Evolutionary conservation across 2,113 vertebrate species (phyloP).

Genomic region (Silurus asotus): DNA sequence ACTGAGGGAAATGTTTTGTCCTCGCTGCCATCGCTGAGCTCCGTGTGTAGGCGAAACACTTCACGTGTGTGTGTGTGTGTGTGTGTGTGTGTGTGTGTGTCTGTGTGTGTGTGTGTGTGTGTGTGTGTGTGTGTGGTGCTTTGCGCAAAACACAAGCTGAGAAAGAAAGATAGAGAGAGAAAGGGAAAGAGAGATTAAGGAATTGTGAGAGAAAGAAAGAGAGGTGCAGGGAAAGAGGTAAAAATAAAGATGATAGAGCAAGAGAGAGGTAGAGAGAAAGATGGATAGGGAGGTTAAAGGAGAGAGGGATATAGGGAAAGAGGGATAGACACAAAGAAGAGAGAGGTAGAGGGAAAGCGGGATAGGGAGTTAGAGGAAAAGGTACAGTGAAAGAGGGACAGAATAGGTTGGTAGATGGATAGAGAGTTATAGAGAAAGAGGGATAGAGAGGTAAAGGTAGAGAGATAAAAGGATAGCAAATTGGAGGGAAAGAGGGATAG

Average conservation of each 20-base stretch:
- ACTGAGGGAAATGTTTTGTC: neutral
- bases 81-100: neutral
- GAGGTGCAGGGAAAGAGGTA: too few relatives aligned
- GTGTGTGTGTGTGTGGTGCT: neutral
- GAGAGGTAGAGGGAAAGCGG: neutral
- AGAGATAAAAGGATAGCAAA: too few relatives aligned
- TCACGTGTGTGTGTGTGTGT: neutral
- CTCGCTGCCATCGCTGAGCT: neutral
- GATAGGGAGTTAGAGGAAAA: neutral
- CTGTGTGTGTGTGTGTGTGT: neutral
- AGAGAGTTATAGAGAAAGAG: neutral
- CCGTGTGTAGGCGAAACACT: neutral
- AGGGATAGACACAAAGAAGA: too few relatives aligned
- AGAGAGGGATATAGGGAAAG: neutral
- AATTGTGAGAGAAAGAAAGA: neutral
- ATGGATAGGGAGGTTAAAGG: neutral
- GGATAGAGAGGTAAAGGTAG: neutral
- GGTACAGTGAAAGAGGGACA: too few relatives aligned
- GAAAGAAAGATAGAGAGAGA: neutral
- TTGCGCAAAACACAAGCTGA: neutral
- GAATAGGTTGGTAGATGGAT: too few relatives aligned
- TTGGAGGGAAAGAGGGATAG: neutral
- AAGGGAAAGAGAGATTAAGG: neutral
- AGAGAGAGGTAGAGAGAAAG: neutral
- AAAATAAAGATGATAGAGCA: neutral